Evolutionary conservation across 1,140 invertebrate genomes (phyloP), one percentile per base, ranked within the genome.

Genomic region (Drosophila sturtevanti): DNA sequence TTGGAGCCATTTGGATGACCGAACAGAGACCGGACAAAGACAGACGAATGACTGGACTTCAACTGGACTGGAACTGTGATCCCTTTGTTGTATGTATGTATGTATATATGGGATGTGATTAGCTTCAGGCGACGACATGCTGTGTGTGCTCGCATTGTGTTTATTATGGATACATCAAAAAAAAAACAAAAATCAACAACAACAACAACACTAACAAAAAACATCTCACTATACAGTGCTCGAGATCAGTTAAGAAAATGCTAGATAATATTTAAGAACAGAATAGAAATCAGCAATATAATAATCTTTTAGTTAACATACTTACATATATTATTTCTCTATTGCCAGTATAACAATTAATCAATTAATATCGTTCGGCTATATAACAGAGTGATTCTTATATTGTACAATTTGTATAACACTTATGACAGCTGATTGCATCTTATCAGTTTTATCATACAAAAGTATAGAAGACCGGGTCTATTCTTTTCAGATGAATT

Each of bases 71-170:
- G 64, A 58, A 37, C 58, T 34, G 68, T 74, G 71, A 67, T 80
- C 58, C 54, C 61, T 60, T 59, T 24, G n/a, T 31, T n/a, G n/a
- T n/a, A n/a, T n/a, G n/a, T n/a, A n/a, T n/a, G n/a, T n/a, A n/a
- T n/a, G 7, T 31, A 31, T 24, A 27, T 35, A 56, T 56, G 27
- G 27, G 22, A 34, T 56, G 54, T 56, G 22, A 51, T 69, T 77
- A 79, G 84, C 84, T 89, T 37, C 69, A 68, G 84, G 84, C 85
- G 76, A 70, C 63, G 68, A 38, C 84, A 84, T 64, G 84, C 84
- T 89, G 84, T 68, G 74, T 74, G 54, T 68, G 41, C 41, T 48
- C 41, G 41, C 41, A 18, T 48, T 48, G 41, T 48, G 51, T 48
- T 38, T 41, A 18, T 31, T 18, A 27, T 12, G 24, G 14, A 56